Evolutionary conservation across 1,140 invertebrate genomes (phyloP), one percentile per base, ranked within the genome.

Genomic region (Heliconius congener): DNA sequence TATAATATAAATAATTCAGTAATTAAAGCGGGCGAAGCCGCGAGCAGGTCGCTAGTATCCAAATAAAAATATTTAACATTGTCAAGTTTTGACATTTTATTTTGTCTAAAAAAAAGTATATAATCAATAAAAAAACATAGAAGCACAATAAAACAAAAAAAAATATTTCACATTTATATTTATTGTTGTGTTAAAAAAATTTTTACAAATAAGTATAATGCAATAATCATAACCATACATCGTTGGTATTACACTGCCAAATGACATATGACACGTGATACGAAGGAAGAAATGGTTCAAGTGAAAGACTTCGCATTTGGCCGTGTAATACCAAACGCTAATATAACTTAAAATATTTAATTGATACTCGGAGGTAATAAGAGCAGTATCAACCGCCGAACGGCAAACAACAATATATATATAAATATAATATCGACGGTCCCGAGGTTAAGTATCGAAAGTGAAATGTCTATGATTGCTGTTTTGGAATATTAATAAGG

Each of bases 361-460:
- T 93, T 93, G 91, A 94, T 94, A 94, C 92, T 94, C 93, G 92
- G 93, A 94, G 93, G 93, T 94, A 94, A 94, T 94, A 93, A 93
- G 88, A 94, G 87, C 85, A 91, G 91, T 92, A 94, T 93, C 91
- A 91, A 92, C 87, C 55, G 55, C 55, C 55, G 55, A 57, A 57
- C 55, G 55, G 55, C 55, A 57, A 57, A 57, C 55, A 57, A 66
- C 60, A 66, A 66, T 66, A 30, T 30, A 30, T 46, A 46, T 16
- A 46, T 46, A 46, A 46, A 46, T 46, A 46, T 46, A 46, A 46
- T 46, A 46, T 3, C 42, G 13, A 16, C 42, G 13, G 42, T 46
- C 42, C 42, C 3, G 0, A 46, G 13, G 13, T 16, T 16, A 46
- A 16, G 13, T 46, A 46, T 46, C 13, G 42, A n/a, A 60, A 23